Evolutionary conservation across 1,140 invertebrate species (phyloP), one percentile per base, ranked within the genome.

Genomic region (Popillia japonica): DNA sequence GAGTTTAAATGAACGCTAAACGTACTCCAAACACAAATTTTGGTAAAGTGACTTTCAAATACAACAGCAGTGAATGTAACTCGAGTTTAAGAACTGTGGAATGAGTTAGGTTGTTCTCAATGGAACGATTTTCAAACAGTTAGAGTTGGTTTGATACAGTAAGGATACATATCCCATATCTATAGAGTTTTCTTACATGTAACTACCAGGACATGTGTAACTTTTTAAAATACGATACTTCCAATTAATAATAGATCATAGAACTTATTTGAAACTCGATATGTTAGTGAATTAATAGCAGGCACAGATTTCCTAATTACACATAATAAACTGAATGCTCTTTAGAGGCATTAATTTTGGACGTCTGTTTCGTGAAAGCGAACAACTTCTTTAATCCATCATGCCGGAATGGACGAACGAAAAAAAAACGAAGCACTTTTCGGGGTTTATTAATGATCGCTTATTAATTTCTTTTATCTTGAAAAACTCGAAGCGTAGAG

Each of bases 381-480:
- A 55, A 55, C 48, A 55, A n/a, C 11, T 17, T 55, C 48, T 17
- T n/a, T 55, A 55, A 55, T 55, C 48, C 48, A 55, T 55, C 48
- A 55, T n/a, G 11, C 14, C 2, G 48, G 14, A 55, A 17, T 55
- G 48, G 48, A 55, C n/a, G 27, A 34, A 55, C n/a, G 27, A 34
- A 34, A 34, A 34, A 55, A 55, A 55, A 55, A 55, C 6, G 11
- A 55, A 55, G 48, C 17, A 17, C 48, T 55, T 55, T 17, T 2
- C 6, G 48, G 48, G 48, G 14, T 55, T 6, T 55, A 55, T 55
- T 55, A 55, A 55, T 55, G 14, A 17, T n/a, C 48, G 11, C 48
- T 55, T 55, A 55, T 55, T 55, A 55, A 55, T 55, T 55, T 55
- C 14, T 55, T 55, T 17, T 55, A 55, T 55, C 48, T 20, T 55